Percentiles rank a stretch among this genome's conserved stretches.
These are phyloP conservation scores for Amphibalanus amphitrite DNA, from an alignment of 1,140 invertebrate genomes.

Conservation along the genomic window DNA sequence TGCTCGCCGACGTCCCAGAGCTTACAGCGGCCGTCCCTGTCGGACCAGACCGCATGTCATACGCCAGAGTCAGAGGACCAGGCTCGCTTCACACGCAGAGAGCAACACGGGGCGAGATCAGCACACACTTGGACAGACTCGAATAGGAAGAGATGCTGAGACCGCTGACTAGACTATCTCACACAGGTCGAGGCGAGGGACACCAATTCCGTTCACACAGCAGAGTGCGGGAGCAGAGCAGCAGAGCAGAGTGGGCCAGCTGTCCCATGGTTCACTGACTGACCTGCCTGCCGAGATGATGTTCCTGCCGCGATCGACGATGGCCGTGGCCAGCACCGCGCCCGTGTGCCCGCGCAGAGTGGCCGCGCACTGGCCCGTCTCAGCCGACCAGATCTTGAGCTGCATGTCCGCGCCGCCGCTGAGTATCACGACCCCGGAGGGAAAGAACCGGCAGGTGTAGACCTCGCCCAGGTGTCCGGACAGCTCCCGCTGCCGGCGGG, in stretches of 20 bases:
- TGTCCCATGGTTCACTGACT: too few relatives aligned
- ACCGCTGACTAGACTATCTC: too few relatives aligned
- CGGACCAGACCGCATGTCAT: not conserved
- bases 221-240: too few relatives aligned
- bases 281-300: constrained; percentile 47
- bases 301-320: constrained; percentile 53
- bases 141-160: too few relatives aligned
- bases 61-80: constrained; percentile 7
- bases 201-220: too few relatives aligned
- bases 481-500: constrained; percentile 32
- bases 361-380: constrained; percentile 44
- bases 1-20: not conserved
- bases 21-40: not conserved
- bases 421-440: constrained; percentile 47
- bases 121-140: too few relatives aligned
- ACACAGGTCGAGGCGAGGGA: too few relatives aligned
- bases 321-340: constrained; percentile 42
- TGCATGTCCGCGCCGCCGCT: constrained; percentile 48
- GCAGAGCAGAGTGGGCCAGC: too few relatives aligned
- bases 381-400: constrained; percentile 49
- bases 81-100: too few relatives aligned
- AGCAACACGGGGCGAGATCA: too few relatives aligned
- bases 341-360: constrained; percentile 45
- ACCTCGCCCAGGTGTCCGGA: constrained; percentile 48
- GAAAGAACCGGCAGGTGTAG: constrained; percentile 49